A percentile compares a stretch with the other conserved stretches of the same genome.
phyloP scores from a whole-genome alignment of 2,113 vertebrate genomes.

The Lophotis ruficrista region DNA sequence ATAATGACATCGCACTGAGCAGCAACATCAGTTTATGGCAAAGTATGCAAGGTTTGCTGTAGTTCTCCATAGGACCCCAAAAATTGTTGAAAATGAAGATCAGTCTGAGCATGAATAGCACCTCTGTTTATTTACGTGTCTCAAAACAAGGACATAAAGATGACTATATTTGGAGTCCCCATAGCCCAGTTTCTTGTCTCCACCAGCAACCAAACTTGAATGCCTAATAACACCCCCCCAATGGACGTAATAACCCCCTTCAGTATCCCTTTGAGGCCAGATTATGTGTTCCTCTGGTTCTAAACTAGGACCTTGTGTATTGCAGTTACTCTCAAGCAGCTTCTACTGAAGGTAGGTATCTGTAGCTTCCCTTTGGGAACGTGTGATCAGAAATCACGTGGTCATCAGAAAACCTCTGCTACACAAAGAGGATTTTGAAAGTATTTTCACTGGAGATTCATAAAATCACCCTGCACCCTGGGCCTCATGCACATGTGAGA shows the following conservation, averaged over 20 bases:
- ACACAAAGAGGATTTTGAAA: not conserved
- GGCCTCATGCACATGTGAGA: not conserved
- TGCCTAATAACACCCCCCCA: not conserved
- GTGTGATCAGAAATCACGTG: not conserved
- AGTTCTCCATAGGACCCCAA: not conserved
- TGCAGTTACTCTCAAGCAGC: not conserved
- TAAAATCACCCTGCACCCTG: not conserved
- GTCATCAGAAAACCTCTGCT: not conserved
- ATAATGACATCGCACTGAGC: not conserved
- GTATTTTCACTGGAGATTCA: not conserved
- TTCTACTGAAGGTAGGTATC: not conserved
- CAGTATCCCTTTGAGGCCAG: not conserved
- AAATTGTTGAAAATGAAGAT: not conserved
- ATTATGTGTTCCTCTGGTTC: not conserved
- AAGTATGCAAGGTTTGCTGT: not conserved
- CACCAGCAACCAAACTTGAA: not conserved
- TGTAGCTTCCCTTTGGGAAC: not conserved
- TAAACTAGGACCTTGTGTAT: not conserved
- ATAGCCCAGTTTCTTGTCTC: not conserved
- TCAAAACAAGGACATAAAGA: not conserved
- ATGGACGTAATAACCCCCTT: not conserved
- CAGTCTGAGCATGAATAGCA: not conserved
- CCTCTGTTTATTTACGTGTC: not conserved
- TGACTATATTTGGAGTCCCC: not conserved
- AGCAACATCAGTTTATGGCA: not conserved